Evolutionary conservation across 2,113 vertebrate species (phyloP), one percentile per base, ranked within the genome.

Genomic region (Perca flavescens): DNA sequence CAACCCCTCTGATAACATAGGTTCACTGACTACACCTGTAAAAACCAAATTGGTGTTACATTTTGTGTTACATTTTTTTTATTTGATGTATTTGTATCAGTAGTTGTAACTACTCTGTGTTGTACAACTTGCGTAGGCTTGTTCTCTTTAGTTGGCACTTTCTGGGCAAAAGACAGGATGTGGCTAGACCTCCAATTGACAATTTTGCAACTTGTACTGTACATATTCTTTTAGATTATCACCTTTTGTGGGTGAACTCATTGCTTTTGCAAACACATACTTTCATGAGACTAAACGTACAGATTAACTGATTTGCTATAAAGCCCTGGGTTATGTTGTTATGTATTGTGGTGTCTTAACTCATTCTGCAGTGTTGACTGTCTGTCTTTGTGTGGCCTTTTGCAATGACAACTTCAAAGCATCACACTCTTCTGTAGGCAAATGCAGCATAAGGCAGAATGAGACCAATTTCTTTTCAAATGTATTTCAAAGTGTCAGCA

Each of bases 361-460:
- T 56, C 15, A 46, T 57, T n/a, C 22, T 46, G 9, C 5, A 14
- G 3, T 53, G 43, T 53, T 60, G 61, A 64, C 67, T 53, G n/a
- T 43, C 14, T 36, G 12, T 2, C 47, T 52, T 60, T 83, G 12
- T 71, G 14, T 50, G 28, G n/a, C 43, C 58, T 50, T 58, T 43
- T 22, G 16, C 43, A 77, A 31, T 4, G 2, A 40, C 6, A 43
- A 34, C 53, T 61, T 78, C 46, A 78, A 84, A 74, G 61, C 34
- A 53, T 50, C 43, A 34, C 0, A 5, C 58, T 70, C 40, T 58
- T 43, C 34, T 5, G 0, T 10, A 28, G 36, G 1, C 4, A 12
- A 14, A 65, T 25, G 14, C 36, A 57, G 28, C 1, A 5, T n/a
- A 25, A 15, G 15, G 6, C 21, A 67, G 28, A 28, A 54, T 34